A percentile compares a stretch with the other conserved stretches of the same genome.
Evolutionary conservation across 1,140 invertebrate species (phyloP).

Genomic region (Pseudachorutes palmiensis): DNA sequence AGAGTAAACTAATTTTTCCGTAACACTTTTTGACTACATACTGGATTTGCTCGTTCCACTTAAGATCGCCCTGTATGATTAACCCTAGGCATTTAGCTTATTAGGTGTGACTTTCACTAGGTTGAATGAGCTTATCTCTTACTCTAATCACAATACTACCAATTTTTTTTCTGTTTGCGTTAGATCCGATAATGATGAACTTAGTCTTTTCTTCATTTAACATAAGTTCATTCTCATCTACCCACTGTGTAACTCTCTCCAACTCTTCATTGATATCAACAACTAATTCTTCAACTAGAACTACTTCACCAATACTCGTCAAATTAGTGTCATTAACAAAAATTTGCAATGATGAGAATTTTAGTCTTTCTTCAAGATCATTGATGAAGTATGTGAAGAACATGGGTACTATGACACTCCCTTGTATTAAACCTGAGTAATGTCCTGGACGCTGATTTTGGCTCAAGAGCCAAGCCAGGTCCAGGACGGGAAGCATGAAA

Average conservation of each 20-base stretch:
- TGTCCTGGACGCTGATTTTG: too few relatives aligned
- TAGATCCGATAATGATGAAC: not conserved
- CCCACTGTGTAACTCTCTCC: not conserved
- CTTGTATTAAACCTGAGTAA: not conserved
- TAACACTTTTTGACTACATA: not conserved
- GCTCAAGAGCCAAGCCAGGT: too few relatives aligned
- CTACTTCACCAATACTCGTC: not conserved
- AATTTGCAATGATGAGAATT: not conserved
- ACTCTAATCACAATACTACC: not conserved
- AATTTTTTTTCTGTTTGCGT: not conserved
- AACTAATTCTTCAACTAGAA: too few relatives aligned
- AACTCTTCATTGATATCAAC: not conserved
- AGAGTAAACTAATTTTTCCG: not conserved
- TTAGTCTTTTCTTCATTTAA: constrained; percentile 1
- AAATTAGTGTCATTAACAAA: constrained; percentile 23
- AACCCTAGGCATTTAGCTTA: constrained; percentile 7
- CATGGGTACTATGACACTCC: constrained; percentile 12
- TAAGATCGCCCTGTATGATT: not conserved
- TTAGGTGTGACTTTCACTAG: too few relatives aligned
- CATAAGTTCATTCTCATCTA: not conserved
- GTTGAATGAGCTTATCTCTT: not conserved
- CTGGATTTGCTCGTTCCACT: not conserved
- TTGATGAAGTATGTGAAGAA: constrained; percentile 21
- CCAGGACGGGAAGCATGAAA: too few relatives aligned
- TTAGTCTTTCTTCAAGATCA: constrained; percentile 8